Conservation (phyloP, 2,797 vertebrate species). For the Myiotriccus ornatus region DNA sequence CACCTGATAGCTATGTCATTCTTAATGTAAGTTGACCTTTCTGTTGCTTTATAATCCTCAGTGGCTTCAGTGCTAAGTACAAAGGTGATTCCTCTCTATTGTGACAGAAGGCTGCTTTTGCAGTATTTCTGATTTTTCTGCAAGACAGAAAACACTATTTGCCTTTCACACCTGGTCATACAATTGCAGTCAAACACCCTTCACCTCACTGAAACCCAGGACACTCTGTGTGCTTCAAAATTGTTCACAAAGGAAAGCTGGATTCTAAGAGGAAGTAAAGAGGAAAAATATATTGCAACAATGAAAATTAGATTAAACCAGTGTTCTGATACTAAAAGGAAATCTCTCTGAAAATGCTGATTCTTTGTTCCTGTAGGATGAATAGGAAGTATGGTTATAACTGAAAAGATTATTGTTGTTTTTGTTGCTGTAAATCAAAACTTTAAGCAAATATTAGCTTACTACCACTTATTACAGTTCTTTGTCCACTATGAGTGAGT, state of each 20-base stretch:
- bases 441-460: not conserved
- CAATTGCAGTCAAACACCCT: not conserved
- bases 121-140: not conserved
- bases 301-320: not conserved
- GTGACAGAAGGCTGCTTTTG: not conserved
- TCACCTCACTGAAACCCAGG: not conserved
- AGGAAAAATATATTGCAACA: not conserved
- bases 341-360: not conserved
- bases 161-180: not conserved
- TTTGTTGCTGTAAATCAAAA: not conserved
- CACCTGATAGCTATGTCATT: conserved; percentile 30
- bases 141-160: not conserved
- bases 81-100: not conserved
- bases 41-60: not conserved
- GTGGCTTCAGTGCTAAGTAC: not conserved
- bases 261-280: not conserved
- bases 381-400: not conserved
- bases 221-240: not conserved
- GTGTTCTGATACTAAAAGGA: not conserved
- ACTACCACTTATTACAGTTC: not conserved
- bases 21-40: conserved; percentile 47
- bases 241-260: not conserved
- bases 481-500: not conserved
- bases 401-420: not conserved
- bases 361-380: not conserved